Evolutionary conservation across 2,888 invertebrate species (phyloP), one percentile per base, ranked within the genome.

Genomic region (Catocala fraxini): DNA sequence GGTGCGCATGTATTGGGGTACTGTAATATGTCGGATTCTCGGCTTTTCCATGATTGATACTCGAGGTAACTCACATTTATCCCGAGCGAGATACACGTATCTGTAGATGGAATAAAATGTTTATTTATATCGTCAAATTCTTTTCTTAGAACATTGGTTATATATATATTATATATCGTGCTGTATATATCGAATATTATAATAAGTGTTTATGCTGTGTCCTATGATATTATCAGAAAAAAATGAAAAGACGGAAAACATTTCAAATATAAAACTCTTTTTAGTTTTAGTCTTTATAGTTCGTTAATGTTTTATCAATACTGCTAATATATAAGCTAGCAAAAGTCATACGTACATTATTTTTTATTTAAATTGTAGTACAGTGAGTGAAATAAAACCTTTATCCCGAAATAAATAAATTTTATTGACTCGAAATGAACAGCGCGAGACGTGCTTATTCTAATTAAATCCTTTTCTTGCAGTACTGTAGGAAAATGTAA

Each of bases 1-100:
- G 11, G 12, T 34, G 34, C 25, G 9, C 15, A 25, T 25, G 4
- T 11, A n/a, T 49, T n/a, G 35, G 35, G 0, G 13, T 13, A 39
- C 1, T 10, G 43, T 43, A 53, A 9, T 34, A 51, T 43, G 11
- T 53, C 43, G 33, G 42, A 53, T 53, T 42, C 43, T 12, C 33
- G n/a, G 41, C 51, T 53, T 53, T 33, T 43, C 53, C 43, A 25
- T 53, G 42, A 53, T 53, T 43, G 53, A 53, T 53, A 42, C 43
- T 43, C 33, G 33, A 53, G 33, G 33, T 53, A 53, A 43, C 51
- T 53, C 53, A 9, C 33, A 43, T 53, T 11, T 43, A 53, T 43
- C 43, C 33, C 52, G 42, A 10, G 34, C n/a, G 43, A 34, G 7
- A 42, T 33, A 25, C 13, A 25, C 25, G 10, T 47, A 25, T 13